phyloP scores from a whole-genome alignment of 2,113 vertebrate species.

The Chaetops frenatus region DNA sequence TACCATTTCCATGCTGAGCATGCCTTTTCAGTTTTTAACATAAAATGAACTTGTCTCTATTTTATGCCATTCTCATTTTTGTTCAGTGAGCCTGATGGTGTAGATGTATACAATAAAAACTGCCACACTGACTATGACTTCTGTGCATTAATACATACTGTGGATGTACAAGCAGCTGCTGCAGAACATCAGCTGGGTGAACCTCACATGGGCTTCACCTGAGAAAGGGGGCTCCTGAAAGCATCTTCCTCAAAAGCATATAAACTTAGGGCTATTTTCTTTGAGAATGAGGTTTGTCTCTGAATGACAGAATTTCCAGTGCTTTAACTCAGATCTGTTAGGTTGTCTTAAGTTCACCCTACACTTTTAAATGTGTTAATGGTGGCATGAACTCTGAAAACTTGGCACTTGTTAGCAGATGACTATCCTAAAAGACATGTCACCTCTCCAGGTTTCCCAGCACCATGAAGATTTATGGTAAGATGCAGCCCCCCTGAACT shows the following conservation, averaged over 20 bases:
- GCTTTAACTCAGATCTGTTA: background rate
- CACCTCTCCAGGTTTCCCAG: background rate
- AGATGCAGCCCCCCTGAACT: background rate
- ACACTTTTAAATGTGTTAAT: background rate
- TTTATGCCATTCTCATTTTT: background rate
- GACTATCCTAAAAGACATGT: background rate
- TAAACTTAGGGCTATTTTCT: background rate
- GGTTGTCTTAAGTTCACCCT: accelerated
- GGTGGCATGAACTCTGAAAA: background rate
- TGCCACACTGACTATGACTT: background rate
- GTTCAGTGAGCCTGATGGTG: background rate
- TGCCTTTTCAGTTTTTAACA: background rate
- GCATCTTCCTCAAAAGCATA: background rate
- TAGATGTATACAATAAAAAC: constrained; percentile 2
- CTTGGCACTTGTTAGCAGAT: background rate
- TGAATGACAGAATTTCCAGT: background rate
- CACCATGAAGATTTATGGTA: background rate
- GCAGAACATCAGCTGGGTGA: background rate
- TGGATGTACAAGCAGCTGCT: background rate
- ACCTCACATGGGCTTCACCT: background rate
- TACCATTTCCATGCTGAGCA: background rate
- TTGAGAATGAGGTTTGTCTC: background rate
- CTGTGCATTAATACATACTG: background rate
- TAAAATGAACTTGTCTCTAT: background rate
- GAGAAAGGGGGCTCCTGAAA: background rate